Base-by-base conservation (phyloP, 2,797 vertebrate genomes). In the Galago senegalensis region DNA sequence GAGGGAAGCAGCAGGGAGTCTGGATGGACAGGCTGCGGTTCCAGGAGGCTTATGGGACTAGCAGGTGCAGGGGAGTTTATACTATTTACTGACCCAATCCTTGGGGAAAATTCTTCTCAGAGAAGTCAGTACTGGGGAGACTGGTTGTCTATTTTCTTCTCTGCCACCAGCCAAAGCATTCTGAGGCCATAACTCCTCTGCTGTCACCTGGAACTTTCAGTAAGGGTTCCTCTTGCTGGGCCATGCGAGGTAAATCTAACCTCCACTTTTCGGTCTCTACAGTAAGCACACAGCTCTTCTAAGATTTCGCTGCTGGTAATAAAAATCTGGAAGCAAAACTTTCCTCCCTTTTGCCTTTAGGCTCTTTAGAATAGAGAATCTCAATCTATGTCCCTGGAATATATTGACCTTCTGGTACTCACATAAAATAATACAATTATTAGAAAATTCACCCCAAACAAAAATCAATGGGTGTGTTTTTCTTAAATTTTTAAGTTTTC, bases 31-130 rank as follows among this genome's bases (percentile, higher is more conserved):
- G 63, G 49, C 75, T 21, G 34, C n/a, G 58, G 67, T 67, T 31
- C 29, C 23, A 76, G 69, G 40, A 37, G 60, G 75, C 17, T 87
- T 25, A 5, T 18, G n/a, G 40, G 31, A 60, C 81, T 75, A 69
- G 75, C 23, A 60, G 61, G 29, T n/a, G 65, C 43, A 61, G 56
- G 27, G 20, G 73, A 49, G 7, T 23, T 43, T 56, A 63, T 87
- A 70, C 31, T 43, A 14, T 37, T 70, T 27, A 60, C 1, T 87
- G 69, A 63, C 23, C 40, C 16, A 92, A 83, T 49, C 43, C 56
- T 34, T 27, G 31, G 81, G 56, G 63, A 69, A 94, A 88, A 80
- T 49, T 20, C 43, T 83, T 88, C 82, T 76, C 87, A 40, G 69
- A 73, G 34, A 86, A n/a, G 29, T 16, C 40, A 40, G 40, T 40